Evolutionary conservation across 2,113 vertebrate genomes (phyloP).

Genomic region (Chloropsis cyanopogon): DNA sequence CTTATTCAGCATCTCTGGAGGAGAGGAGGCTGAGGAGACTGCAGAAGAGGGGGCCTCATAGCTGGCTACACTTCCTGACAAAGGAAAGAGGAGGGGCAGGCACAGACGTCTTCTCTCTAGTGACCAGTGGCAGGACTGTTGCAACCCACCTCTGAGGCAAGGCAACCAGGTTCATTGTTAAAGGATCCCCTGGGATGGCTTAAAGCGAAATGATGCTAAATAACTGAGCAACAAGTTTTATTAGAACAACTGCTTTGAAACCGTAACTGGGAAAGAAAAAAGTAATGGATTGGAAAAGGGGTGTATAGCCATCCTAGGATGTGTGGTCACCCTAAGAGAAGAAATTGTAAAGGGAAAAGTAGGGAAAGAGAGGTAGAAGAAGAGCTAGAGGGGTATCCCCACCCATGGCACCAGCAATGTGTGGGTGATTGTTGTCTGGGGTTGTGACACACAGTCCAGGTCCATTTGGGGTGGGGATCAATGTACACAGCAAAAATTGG

Average conservation of each 20-base stretch:
- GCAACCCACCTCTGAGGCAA: neutral
- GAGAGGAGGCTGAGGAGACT: neutral
- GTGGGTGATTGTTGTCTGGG: neutral
- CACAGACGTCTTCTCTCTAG: neutral
- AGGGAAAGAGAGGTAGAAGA: neutral
- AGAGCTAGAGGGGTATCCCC: neutral
- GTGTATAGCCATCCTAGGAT: neutral
- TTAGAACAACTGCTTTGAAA: neutral
- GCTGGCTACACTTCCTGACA: neutral
- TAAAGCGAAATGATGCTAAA: neutral
- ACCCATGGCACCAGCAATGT: fast-evolving
- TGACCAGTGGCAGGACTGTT: neutral
- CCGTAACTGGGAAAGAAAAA: neutral
- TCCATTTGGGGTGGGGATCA: neutral
- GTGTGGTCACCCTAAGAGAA: neutral
- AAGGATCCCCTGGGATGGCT: neutral
- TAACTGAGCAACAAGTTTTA: fast-evolving
- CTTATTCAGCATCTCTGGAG: neutral
- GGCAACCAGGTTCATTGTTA: neutral
- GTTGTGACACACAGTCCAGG: neutral
- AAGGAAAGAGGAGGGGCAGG: neutral
- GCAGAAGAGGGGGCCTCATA: neutral
- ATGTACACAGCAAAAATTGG: neutral
- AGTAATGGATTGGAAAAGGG: neutral
- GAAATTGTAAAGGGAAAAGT: neutral